Evolutionary conservation across 2,797 vertebrate species (phyloP).

Genomic region (Heteromormyrus szaboi): DNA sequence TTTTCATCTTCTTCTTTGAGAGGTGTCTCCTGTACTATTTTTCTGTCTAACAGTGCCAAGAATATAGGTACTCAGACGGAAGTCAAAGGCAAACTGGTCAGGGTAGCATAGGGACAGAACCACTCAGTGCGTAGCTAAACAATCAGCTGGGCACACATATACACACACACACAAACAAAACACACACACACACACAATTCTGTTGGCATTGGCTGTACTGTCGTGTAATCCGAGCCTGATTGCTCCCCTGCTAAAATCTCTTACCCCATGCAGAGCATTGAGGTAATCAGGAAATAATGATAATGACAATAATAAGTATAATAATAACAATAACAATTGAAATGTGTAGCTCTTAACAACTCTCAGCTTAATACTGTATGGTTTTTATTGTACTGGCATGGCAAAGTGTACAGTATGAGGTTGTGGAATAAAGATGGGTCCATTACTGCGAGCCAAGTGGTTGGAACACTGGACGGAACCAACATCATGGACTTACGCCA

Average conservation of each 20-base stretch:
- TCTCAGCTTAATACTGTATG: neutral
- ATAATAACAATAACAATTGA: slow-evolving; percentile 20
- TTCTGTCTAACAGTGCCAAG: neutral
- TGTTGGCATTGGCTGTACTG: neutral
- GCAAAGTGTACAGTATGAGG: slow-evolving; percentile 29
- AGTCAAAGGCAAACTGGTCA: neutral
- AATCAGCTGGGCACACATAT: neutral
- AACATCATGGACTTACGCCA: neutral
- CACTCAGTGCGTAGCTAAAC: neutral
- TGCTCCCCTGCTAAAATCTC: slow-evolving; percentile 8
- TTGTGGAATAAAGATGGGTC: slow-evolving; percentile 30
- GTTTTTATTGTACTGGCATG: slow-evolving; percentile 17
- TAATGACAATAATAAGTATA: slow-evolving; percentile 17
- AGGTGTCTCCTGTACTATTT: neutral
- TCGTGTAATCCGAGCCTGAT: slow-evolving; percentile 13
- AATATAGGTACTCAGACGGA: neutral
- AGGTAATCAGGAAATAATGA: slow-evolving; percentile 18
- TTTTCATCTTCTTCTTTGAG: neutral
- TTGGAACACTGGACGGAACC: slow-evolving; percentile 9
- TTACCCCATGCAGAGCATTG: slow-evolving; percentile 12
- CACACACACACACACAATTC: neutral
- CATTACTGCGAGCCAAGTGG: slow-evolving; percentile 29
- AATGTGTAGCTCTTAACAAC: slow-evolving; percentile 11
- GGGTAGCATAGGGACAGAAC: neutral
- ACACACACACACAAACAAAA: neutral